Conservation (phyloP, 2,888 invertebrate species). For the Argyra leucocephala region DNA sequence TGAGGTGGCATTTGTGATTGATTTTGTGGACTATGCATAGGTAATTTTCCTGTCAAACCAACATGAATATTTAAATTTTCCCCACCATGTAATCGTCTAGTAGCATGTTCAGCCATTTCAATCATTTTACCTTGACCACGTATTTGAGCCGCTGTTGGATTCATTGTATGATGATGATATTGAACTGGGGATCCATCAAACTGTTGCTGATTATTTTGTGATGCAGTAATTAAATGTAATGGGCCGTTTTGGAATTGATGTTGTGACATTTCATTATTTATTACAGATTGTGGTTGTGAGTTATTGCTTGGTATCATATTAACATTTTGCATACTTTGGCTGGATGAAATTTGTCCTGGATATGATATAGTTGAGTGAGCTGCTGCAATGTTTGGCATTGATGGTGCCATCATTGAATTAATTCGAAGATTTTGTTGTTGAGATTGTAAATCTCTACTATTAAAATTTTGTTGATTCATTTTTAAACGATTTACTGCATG, state of each 20-base stretch:
- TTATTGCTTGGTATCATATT: constrained; percentile 29
- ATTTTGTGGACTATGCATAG: constrained; percentile 26
- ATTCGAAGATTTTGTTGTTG: constrained; percentile 37
- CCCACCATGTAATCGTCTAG: constrained; percentile 50
- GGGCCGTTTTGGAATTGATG: constrained; percentile 24
- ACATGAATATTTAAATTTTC: constrained; percentile 37
- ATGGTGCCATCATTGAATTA: constrained; percentile 43
- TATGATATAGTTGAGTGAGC: constrained; percentile 30
- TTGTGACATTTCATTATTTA: constrained; percentile 18
- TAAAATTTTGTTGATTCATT: constrained; percentile 34
- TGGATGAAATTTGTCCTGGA: constrained; percentile 32
- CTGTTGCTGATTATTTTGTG: not conserved
- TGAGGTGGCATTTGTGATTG: constrained; percentile 23
- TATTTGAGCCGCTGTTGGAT: constrained; percentile 32
- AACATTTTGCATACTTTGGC: constrained; percentile 44
- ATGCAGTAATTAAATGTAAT: not conserved
- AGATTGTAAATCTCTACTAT: constrained; percentile 30
- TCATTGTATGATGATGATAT: constrained; percentile 28
- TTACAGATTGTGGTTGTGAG: constrained; percentile 16
- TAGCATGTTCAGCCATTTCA: constrained; percentile 74
- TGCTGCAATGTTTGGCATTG: constrained; percentile 43
- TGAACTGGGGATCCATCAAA: constrained; percentile 10
- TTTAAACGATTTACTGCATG: constrained; percentile 36
- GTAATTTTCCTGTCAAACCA: constrained; percentile 17
- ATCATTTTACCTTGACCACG: constrained; percentile 57